Conservation (phyloP, 1,140 invertebrate genomes). For the Drosophila dunni region DNA sequence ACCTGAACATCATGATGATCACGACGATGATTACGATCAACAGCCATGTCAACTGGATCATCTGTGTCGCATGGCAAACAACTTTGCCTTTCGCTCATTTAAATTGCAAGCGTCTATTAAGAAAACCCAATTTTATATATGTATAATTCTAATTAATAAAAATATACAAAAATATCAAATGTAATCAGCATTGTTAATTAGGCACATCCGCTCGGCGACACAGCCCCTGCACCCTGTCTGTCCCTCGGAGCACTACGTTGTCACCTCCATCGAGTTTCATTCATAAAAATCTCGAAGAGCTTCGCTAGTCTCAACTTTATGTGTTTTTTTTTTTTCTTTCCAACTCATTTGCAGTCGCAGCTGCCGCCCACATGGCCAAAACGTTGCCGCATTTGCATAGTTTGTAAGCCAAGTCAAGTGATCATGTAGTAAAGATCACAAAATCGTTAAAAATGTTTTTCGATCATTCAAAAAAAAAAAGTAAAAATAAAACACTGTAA, state of each 20-base stretch:
- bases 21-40: neutral
- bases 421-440: conserved; percentile 72
- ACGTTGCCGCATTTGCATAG: conserved; percentile 72
- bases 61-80: conserved; percentile 18
- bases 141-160: conserved; percentile 76
- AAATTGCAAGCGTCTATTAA: conserved; percentile 48
- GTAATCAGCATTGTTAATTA: conserved; percentile 80
- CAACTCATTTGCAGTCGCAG: conserved; percentile 31
- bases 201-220: conserved; percentile 71
- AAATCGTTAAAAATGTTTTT: conserved; percentile 75
- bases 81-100: conserved; percentile 65
- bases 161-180: conserved; percentile 61
- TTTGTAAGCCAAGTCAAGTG: conserved; percentile 72
- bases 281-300: conserved; percentile 71
- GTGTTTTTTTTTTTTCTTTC: neutral
- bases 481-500: conserved; percentile 48
- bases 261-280: conserved; percentile 62
- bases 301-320: conserved; percentile 18
- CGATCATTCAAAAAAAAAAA: conserved; percentile 69
- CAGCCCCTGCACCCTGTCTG: no score
- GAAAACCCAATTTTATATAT: neutral
- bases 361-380: conserved; percentile 62
- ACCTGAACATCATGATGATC: conserved; percentile 3
- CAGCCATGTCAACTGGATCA: neutral
- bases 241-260: conserved; percentile 17